Conservation (phyloP, 2,113 vertebrate species). For the Menidia beryllina region DNA sequence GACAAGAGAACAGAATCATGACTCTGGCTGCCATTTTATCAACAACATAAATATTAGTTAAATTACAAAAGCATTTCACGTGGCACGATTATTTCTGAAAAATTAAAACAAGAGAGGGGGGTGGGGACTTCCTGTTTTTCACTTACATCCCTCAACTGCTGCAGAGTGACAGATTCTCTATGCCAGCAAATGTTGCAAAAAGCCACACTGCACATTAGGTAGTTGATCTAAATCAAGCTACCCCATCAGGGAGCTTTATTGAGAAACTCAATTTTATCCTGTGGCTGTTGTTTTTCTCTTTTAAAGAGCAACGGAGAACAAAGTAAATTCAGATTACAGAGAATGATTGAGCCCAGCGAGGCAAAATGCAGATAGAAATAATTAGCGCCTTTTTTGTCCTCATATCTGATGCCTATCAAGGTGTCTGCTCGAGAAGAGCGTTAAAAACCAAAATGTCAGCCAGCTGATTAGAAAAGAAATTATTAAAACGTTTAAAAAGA, state of each 20-base stretch:
- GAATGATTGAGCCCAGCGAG: slow-evolving; percentile 40
- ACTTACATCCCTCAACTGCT: slow-evolving; percentile 46
- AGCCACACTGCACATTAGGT: slow-evolving; percentile 42
- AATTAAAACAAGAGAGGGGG: slow-evolving; percentile 56
- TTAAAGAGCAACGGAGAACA: slow-evolving; percentile 37
- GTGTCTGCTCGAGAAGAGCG: slow-evolving; percentile 26
- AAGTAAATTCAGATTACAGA: slow-evolving; percentile 44
- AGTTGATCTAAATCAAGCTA: slow-evolving; percentile 46
- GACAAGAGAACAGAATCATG: background rate
- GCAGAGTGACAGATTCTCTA: slow-evolving; percentile 36
- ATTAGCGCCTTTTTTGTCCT: slow-evolving; percentile 19
- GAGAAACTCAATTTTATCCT: slow-evolving; percentile 36
- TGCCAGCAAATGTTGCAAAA: slow-evolving; percentile 32
- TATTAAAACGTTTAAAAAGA: background rate
- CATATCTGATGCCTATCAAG: slow-evolving; percentile 34
- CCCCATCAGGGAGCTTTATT: slow-evolving; percentile 33
- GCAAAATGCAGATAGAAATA: slow-evolving; percentile 37
- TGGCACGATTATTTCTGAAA: slow-evolving; percentile 23
- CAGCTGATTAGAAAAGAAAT: slow-evolving; percentile 23
- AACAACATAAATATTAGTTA: slow-evolving; percentile 26
- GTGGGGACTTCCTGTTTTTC: slow-evolving; percentile 46
- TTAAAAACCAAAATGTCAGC: slow-evolving; percentile 35
- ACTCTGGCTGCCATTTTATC: slow-evolving; percentile 27
- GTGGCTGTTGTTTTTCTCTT: slow-evolving; percentile 43
- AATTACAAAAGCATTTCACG: slow-evolving; percentile 43